Base-by-base conservation (phyloP, 2,113 vertebrate species). In the Turdus rufiventris region DNA sequence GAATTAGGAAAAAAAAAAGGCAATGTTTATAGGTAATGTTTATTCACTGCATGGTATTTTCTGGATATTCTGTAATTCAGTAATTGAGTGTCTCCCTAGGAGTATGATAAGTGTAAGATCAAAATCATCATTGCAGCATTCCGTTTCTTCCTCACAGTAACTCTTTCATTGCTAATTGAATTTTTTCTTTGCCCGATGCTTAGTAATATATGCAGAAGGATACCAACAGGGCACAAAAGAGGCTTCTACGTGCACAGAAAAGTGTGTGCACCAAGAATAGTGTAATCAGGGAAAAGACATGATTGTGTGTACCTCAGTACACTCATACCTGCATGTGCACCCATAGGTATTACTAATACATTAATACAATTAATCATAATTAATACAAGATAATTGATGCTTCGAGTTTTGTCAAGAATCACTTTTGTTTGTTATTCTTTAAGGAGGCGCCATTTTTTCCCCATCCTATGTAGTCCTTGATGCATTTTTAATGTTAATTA, bases 1-100 rank as follows among this genome's bases (percentile, higher is more conserved):
- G 77, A 58, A 65, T 19, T 66, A 16, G 47, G 58, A 50, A 62
- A 47, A 78, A 75, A 74, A 42, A 62, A 47, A 31, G 4, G 60
- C 90, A 50, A 73, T 93, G 78, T 93, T 97, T 94, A 95, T 96
- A 31, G 4, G 60, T 91, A 50, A 73, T 93, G 78, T 93, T 97
- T 94, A 95, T 96, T 95, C 93, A 93, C 58, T 65, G 56, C 28
- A 19, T 80, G 42, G 14, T 82, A 84, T 82, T 93, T 95, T 77
- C 50, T 88, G 61, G 42, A 72, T 95, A 54, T 94, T 95, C 66
- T 88, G 53, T 77, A 95, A 71, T 74, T 93, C 93, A 73, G 40
- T 88, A 85, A 94, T 68, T 8, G 0, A 79, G 36, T 82, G 76
- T 93, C 36, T 89, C 88, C 53, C 53, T 63, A 79, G n/a, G 31